A percentile compares a stretch with the other conserved stretches of the same genome.
phyloP scores from a whole-genome alignment of 1,140 invertebrate genomes.

The Apis dorsata region DNA sequence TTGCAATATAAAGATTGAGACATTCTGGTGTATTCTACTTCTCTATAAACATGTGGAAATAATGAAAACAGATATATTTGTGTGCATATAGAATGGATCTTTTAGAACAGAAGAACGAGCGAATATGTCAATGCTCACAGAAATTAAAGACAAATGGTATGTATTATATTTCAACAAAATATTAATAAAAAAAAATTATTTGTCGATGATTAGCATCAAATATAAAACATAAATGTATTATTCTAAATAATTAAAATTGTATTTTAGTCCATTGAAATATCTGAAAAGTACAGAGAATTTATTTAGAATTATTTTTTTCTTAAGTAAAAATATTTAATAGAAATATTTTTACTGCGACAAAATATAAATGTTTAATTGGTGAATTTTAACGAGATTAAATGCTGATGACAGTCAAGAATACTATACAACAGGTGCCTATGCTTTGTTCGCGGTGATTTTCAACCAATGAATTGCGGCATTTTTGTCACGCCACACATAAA shows the following conservation, averaged over 20 bases:
- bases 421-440: constrained; percentile 51
- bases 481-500: constrained; percentile 33
- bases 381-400: constrained; percentile 6
- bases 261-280: neutral
- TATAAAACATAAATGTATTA: neutral
- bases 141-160: constrained; percentile 22
- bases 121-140: constrained; percentile 43
- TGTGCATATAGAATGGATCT: constrained; percentile 48
- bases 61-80: constrained; percentile 22
- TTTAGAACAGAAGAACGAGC: constrained; percentile 11
- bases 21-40: constrained; percentile 6
- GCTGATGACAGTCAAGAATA: constrained; percentile 37
- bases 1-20: constrained; percentile 30
- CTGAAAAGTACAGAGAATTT: neutral
- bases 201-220: neutral
- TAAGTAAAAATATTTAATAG: constrained; percentile 1
- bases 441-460: constrained; percentile 37
- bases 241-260: neutral
- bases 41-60: constrained; percentile 27
- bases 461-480: constrained; percentile 43
- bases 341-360: neutral
- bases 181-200: neutral
- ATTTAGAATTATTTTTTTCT: neutral
- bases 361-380: neutral
- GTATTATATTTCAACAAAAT: constrained; percentile 20